Conservation (phyloP, 2,113 vertebrate genomes). For the Tupaia tana region DNA sequence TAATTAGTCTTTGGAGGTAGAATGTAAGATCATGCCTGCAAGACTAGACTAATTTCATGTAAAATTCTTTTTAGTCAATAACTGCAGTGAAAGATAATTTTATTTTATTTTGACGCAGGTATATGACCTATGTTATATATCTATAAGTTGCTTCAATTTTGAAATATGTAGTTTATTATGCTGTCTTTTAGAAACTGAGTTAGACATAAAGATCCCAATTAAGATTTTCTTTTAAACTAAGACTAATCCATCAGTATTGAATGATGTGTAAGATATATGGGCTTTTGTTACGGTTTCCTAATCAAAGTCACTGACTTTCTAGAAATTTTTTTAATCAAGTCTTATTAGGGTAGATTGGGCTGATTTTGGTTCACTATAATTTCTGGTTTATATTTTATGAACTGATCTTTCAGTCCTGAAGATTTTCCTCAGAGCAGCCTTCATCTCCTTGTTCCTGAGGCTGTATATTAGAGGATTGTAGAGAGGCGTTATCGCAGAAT, state of each 20-base stretch:
- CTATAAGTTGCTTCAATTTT: neutral
- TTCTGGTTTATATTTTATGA: conserved; percentile 3
- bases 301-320: no score
- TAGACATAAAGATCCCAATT: neutral
- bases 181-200: neutral
- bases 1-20: neutral
- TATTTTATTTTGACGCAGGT: neutral
- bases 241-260: neutral
- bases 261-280: neutral
- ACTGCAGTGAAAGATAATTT: neutral
- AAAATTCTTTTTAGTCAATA: neutral
- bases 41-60: neutral
- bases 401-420: neutral
- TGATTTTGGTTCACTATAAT: no score
- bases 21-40: neutral
- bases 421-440: conserved; percentile 51
- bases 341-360: no score
- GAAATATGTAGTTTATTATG: neutral
- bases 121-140: neutral
- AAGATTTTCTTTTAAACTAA: neutral
- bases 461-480: conserved; percentile 73
- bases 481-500: conserved; percentile 68
- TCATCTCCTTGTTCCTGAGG: conserved; percentile 69
- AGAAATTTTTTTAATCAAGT: no score
- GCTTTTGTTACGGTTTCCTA: neutral